phyloP scores from a whole-genome alignment of 1,140 invertebrate species.

The Drosophila kepulauana region DNA sequence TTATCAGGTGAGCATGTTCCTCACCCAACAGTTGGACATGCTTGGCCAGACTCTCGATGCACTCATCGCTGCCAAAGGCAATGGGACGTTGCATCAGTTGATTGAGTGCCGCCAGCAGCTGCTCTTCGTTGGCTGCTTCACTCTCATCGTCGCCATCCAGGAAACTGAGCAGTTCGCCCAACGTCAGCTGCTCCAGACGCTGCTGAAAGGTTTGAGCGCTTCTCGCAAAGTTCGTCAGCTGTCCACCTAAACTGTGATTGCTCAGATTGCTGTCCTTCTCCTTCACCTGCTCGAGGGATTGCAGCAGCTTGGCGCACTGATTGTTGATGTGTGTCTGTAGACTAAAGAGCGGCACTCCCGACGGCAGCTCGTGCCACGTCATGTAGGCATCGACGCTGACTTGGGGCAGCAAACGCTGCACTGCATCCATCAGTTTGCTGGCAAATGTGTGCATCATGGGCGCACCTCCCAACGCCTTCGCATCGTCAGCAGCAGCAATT shows the following conservation, averaged over 20 bases:
- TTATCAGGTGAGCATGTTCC: constrained; percentile 24
- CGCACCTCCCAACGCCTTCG: no score
- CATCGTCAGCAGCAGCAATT: no score
- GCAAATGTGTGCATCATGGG: not conserved
- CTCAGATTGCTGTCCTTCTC: constrained; percentile 1
- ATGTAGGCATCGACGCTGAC: constrained; percentile 67
- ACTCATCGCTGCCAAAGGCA: constrained; percentile 69
- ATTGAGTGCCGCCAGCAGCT: constrained; percentile 34
- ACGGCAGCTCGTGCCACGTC: constrained; percentile 65
- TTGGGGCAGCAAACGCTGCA: constrained; percentile 61
- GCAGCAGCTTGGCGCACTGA: constrained; percentile 21
- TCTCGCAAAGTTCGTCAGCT: constrained; percentile 52
- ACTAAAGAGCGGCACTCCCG: constrained; percentile 28
- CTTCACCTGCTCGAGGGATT: constrained; percentile 4
- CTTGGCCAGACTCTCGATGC: constrained; percentile 55
- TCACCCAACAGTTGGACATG: constrained; percentile 43
- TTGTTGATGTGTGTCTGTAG: constrained; percentile 57
- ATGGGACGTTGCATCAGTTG: constrained; percentile 50
- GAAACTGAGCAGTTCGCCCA: constrained; percentile 64
- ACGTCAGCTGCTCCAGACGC: constrained; percentile 29
- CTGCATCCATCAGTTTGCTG: constrained; percentile 49
- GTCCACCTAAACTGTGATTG: constrained; percentile 32
- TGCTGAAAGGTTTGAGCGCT: constrained; percentile 53
- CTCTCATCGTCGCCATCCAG: constrained; percentile 45
- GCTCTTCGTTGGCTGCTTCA: not conserved